Conservation (phyloP, 23 tunicate genomes). For the Trididemnum miniatum region DNA sequence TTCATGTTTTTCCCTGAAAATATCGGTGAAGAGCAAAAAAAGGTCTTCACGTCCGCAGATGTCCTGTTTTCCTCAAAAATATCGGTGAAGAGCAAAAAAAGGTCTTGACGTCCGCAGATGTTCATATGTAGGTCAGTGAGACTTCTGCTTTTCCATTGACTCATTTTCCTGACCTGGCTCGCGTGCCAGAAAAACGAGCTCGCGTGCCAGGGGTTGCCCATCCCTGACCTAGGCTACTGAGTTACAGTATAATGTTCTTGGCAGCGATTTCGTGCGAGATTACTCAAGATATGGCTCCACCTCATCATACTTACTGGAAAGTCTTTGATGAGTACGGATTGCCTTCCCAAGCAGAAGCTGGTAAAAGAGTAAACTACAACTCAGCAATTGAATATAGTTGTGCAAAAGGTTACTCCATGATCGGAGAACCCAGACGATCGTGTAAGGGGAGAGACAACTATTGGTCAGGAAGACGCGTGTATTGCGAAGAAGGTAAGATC, state of each 20-base stretch:
- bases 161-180: no score
- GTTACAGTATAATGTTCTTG: not conserved
- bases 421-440: constrained; percentile 43
- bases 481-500: constrained; percentile 74
- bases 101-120: no score
- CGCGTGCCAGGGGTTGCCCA: no score
- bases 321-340: constrained; percentile 4
- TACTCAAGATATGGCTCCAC: constrained; percentile 24
- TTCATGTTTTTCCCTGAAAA: no score
- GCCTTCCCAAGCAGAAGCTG: not conserved
- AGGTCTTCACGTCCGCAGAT: no score
- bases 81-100: no score
- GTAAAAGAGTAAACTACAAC: constrained; percentile 30
- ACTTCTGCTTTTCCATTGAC: no score
- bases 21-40: no score
- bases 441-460: constrained; percentile 30
- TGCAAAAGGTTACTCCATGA: constrained; percentile 44
- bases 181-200: no score
- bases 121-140: no score
- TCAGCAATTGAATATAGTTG: constrained; percentile 41
- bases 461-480: constrained; percentile 63
- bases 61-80: no score
- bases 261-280: constrained; percentile 27
- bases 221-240: no score
- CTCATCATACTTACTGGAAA: constrained; percentile 37